Conservation (phyloP, 2,888 invertebrate genomes). For the Dorcus parallelipipedus region DNA sequence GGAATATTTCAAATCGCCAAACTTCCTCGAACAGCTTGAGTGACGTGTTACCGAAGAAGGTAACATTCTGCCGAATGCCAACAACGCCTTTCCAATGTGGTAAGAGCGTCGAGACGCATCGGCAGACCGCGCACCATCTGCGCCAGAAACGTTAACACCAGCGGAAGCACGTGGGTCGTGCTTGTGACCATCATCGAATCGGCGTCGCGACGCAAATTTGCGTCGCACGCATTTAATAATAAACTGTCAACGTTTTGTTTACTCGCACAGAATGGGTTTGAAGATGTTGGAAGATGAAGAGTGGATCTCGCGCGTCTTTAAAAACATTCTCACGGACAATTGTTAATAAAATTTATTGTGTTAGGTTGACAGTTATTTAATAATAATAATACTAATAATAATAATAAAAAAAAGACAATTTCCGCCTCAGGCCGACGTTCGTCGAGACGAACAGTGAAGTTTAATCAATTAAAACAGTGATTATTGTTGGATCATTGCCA, state of each 20-base stretch:
- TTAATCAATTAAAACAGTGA: conserved; percentile 45
- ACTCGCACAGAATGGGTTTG: conserved; percentile 37
- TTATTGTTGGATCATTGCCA: conserved; percentile 35
- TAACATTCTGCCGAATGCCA: conserved; percentile 29
- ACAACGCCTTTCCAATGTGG: conserved; percentile 12
- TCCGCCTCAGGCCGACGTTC: conserved; percentile 46
- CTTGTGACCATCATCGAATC: conserved; percentile 37
- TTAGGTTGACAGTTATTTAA: conserved; percentile 42
- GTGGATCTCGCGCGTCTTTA: conserved; percentile 36
- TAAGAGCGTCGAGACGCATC: background rate
- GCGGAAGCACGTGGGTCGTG: background rate
- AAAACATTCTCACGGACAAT: conserved; percentile 33
- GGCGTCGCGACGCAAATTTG: conserved; percentile 38
- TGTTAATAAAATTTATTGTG: conserved; percentile 33
- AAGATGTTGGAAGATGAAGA: conserved; percentile 34
- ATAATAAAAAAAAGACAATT: conserved; percentile 34
- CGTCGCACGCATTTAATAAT: conserved; percentile 3
- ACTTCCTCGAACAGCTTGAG: conserved; percentile 98
- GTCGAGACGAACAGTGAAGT: conserved; percentile 44
- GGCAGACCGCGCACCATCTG: background rate
- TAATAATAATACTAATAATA: conserved; percentile 20
- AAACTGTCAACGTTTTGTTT: conserved; percentile 46
- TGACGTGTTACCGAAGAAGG: conserved; percentile 51
- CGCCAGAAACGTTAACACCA: background rate
- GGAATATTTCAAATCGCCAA: conserved; percentile 99